A percentile compares a stretch with the other conserved stretches of the same genome.
These are phyloP conservation scores for Mycteria americana DNA, from an alignment of 2,797 vertebrate species.

Conservation along the genomic window DNA sequence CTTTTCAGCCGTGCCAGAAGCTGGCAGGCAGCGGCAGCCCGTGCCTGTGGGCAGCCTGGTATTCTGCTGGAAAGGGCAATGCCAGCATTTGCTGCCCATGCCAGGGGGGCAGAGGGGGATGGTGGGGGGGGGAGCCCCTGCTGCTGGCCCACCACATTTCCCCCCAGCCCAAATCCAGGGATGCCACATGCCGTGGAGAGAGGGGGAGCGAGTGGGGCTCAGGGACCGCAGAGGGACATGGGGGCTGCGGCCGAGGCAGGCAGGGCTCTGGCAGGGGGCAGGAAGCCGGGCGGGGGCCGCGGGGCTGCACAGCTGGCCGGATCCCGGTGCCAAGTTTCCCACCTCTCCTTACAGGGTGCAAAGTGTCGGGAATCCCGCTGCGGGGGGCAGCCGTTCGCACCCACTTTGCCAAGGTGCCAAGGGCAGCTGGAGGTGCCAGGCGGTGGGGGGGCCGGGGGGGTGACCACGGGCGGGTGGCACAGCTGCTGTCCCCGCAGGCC, in stretches of 20 bases:
- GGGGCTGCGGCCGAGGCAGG: background rate
- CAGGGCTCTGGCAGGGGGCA: background rate
- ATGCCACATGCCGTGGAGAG: background rate
- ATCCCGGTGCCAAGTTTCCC: conserved; percentile 46
- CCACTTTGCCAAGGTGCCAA: conserved; percentile 29
- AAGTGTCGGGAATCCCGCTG: conserved; percentile 47
- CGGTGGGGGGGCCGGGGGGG: background rate
- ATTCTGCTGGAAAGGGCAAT: background rate
- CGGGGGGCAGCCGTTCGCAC: conserved; percentile 21
- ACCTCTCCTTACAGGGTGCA: conserved; percentile 61
- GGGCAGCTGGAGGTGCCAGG: conserved; percentile 13
- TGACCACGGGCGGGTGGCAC: background rate
- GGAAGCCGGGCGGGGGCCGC: background rate
- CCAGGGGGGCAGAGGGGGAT: background rate
- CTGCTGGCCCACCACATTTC: background rate
- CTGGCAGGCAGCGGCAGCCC: background rate
- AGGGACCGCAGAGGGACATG: background rate
- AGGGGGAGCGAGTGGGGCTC: background rate
- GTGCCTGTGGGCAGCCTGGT: background rate
- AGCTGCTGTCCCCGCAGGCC: background rate
- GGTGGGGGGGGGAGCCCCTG: background rate
- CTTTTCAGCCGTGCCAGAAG: background rate
- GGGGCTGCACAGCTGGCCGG: conserved; percentile 24
- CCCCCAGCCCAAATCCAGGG: background rate
- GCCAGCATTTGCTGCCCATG: background rate